Percentiles rank a stretch among this genome's conserved stretches.
These are phyloP conservation scores for Leptogaster cylindrica DNA, from an alignment of 2,888 invertebrate species.

Conservation along the genomic window DNA sequence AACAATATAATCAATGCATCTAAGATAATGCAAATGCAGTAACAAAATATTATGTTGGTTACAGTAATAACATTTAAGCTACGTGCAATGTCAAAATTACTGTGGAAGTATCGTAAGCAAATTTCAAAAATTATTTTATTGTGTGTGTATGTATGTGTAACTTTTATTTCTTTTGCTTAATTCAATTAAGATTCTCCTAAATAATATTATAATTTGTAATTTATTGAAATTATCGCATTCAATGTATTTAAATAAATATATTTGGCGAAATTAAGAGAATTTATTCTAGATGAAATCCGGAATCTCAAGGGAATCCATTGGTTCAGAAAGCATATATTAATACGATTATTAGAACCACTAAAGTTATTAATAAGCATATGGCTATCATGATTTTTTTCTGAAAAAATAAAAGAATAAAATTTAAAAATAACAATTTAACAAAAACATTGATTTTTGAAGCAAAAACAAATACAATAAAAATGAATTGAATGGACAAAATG, in stretches of 20 bases:
- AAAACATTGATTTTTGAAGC: constrained; percentile 53
- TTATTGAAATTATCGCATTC: constrained; percentile 18
- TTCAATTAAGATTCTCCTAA: constrained; percentile 14
- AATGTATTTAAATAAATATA: constrained; percentile 34
- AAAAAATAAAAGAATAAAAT: constrained; percentile 66
- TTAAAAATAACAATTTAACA: constrained; percentile 44
- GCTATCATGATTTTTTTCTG: constrained; percentile 90
- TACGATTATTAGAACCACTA: constrained; percentile 78
- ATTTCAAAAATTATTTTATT: constrained; percentile 19
- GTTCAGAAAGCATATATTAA: constrained; percentile 57
- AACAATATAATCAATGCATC: constrained; percentile 15
- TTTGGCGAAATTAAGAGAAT: constrained; percentile 18
- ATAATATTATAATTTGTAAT: constrained; percentile 5
- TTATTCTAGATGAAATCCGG: constrained; percentile 32
- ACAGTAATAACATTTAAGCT: constrained; percentile 26
- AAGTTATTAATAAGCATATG: constrained; percentile 80
- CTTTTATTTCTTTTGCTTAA: no score
- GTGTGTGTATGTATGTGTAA: not conserved
- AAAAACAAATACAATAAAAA: constrained; percentile 9
- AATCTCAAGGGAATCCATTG: constrained; percentile 24
- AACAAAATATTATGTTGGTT: constrained; percentile 26
- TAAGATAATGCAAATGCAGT: constrained; percentile 15
- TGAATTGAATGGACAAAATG: not conserved
- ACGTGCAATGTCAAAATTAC: constrained; percentile 27
- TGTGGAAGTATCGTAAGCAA: constrained; percentile 22